Percentiles rank a stretch among this genome's conserved stretches.
These are phyloP conservation scores for Knipowitschia caucasica DNA, from an alignment of 2,797 vertebrate genomes.

Conservation along the genomic window DNA sequence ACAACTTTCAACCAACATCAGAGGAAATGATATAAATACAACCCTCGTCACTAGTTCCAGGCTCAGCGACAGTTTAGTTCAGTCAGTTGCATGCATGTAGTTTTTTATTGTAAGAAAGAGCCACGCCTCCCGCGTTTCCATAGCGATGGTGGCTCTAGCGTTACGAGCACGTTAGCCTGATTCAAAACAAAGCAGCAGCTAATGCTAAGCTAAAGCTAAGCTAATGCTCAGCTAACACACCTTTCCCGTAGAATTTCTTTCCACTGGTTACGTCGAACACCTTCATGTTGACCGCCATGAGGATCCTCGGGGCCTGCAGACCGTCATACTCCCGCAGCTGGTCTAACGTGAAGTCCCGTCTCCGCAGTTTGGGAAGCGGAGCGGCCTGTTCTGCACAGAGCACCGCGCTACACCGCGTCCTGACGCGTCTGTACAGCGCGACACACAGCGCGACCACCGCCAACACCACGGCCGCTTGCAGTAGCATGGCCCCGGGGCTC, in stretches of 20 bases:
- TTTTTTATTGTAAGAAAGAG: no score
- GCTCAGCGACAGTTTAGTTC: no score
- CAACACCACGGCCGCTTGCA: conserved; percentile 76
- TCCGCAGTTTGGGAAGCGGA: conserved; percentile 91
- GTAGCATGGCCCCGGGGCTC: conserved; percentile 77
- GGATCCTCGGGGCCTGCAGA: conserved; percentile 86
- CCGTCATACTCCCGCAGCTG: conserved; percentile 94
- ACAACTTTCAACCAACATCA: no score
- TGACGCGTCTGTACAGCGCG: conserved; percentile 84
- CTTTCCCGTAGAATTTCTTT: conserved; percentile 94
- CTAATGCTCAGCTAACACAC: no score
- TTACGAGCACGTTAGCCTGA: no score
- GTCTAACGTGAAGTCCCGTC: conserved; percentile 92
- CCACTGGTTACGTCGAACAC: conserved; percentile 96
- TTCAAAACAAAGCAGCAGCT: no score
- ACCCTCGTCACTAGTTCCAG: no score
- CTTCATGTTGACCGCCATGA: conserved; percentile 97
- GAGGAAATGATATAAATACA: no score
- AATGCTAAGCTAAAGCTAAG: no score
- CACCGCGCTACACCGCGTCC: conserved; percentile 74
- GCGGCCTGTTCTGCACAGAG: conserved; percentile 81
- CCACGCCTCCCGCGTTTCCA: no score
- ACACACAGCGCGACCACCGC: conserved; percentile 77
- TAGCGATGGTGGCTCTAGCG: no score
- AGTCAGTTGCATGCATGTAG: no score